Base-by-base conservation (phyloP, 2,113 vertebrate genomes). In the Edolisoma coerulescens region DNA sequence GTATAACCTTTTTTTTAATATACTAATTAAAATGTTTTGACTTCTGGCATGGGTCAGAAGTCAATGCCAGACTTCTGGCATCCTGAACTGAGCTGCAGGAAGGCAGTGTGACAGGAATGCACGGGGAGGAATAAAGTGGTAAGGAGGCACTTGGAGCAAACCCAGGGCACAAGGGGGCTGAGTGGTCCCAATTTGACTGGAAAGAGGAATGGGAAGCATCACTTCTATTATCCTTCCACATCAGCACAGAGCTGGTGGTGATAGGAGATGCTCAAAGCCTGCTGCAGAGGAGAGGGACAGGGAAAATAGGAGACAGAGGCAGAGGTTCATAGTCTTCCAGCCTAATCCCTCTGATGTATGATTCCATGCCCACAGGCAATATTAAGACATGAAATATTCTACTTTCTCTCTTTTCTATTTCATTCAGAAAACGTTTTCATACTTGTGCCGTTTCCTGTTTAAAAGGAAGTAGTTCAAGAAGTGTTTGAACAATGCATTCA, bases 61-160 rank as follows among this genome's bases (percentile, higher is more conserved):
- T n/a, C n/a, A n/a, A n/a, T n/a, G n/a, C n/a, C n/a, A n/a, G n/a
- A n/a, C n/a, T n/a, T n/a, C n/a, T n/a, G n/a, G n/a, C n/a, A n/a
- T n/a, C 54, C 39, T 47, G 37, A 74, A 41, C 10, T 12, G 63
- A 13, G 52, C 59, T 77, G n/a, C 54, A 39, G 49, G 47, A 79
- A 75, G 15, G 80, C 63, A 50, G 28, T 0, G 7, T 0, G 0
- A 77, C n/a, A 37, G 45, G 17, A 83, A 80, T 1, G 3, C 1
- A 0, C 13, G 28, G 5, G n/a, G 35, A 91, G 37, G 59, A 87
- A 44, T 2, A 2, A 23, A 60, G n/a, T 2, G 20, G 22, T 4
- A 53, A 53, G 12, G 17, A 81, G 42, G 68, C 41, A 65, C 4
- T 0, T 24, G 37, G 45, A 87, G 39, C 42, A 80, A 74, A 61